Percentiles rank a stretch among this genome's conserved stretches.
Evolutionary conservation across 2,113 vertebrate genomes (phyloP).

Genomic region (Neolamprologus fasciatus): DNA sequence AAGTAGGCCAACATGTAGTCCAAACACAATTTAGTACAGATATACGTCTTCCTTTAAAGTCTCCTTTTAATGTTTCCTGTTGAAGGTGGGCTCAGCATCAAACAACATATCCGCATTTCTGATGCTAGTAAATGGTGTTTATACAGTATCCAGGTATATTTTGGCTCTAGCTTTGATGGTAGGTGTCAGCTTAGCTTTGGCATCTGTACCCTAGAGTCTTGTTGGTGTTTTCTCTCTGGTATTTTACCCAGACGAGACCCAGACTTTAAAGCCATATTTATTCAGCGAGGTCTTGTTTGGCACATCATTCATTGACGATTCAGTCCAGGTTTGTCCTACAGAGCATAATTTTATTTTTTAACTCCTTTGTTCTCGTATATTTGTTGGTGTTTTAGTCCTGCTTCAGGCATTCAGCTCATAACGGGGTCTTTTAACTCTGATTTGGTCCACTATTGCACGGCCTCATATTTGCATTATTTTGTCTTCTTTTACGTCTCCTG

Average conservation of each 20-base stretch:
- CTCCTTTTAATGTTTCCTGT: not conserved
- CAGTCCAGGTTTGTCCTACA: not conserved
- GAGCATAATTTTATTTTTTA: not conserved
- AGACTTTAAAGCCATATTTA: not conserved
- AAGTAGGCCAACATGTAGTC: not conserved
- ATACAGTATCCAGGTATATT: not conserved
- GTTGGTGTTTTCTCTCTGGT: not conserved
- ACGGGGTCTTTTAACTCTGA: not conserved
- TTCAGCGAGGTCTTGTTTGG: not conserved
- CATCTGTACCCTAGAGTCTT: not conserved
- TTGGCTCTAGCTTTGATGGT: not conserved
- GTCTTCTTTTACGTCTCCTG: not conserved
- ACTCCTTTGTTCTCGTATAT: not conserved
- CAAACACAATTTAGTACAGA: not conserved
- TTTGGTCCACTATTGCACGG: not conserved
- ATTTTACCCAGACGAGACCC: not conserved
- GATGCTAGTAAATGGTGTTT: not conserved
- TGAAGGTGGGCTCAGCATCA: not conserved
- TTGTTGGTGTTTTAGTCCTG: not conserved
- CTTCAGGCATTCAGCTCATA: not conserved
- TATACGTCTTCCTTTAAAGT: rapidly evolving
- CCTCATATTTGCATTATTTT: not conserved
- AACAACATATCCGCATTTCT: not conserved
- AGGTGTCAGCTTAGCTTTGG: not conserved
- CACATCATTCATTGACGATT: not conserved